These are phyloP conservation scores for Netelia melanura DNA, from an alignment of 2,888 invertebrate species.

Conservation along the genomic window DNA sequence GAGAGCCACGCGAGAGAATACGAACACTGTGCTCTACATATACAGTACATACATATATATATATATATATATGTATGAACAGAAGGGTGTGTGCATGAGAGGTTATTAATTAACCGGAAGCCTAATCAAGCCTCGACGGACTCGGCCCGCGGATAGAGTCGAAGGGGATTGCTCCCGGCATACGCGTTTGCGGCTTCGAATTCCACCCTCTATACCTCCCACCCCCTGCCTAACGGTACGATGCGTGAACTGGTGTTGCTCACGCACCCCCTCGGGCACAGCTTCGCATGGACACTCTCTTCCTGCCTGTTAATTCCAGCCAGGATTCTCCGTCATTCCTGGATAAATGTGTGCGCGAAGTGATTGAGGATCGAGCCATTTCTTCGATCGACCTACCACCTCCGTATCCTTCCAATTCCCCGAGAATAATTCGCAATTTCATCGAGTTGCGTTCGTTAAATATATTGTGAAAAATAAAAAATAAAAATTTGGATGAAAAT, in stretches of 20 bases:
- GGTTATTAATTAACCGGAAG: constrained; percentile 87
- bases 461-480: not conserved
- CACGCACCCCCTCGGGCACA: constrained; percentile 37
- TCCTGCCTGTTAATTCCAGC: constrained; percentile 61
- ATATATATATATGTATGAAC: constrained; percentile 1
- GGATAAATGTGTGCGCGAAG: constrained; percentile 7
- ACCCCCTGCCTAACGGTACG: constrained; percentile 16
- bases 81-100: constrained; percentile 82
- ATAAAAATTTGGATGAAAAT: not conserved
- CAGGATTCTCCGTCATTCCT: constrained; percentile 67
- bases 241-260: constrained; percentile 24
- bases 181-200: constrained; percentile 61
- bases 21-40: constrained; percentile 25
- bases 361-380: constrained; percentile 40
- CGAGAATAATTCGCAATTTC: not conserved
- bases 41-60: not conserved
- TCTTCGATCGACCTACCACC: not conserved
- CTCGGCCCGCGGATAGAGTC: constrained; percentile 44
- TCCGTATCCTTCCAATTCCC: not conserved
- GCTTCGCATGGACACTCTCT: constrained; percentile 73
- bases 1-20: constrained; percentile 74
- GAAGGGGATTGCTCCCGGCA: constrained; percentile 52
- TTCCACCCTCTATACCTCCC: constrained; percentile 71
- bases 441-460: not conserved
- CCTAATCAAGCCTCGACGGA: constrained; percentile 85